A percentile compares a stretch with the other conserved stretches of the same genome.
Evolutionary conservation across 2,113 vertebrate genomes (phyloP).

Genomic region (Caretta caretta): DNA sequence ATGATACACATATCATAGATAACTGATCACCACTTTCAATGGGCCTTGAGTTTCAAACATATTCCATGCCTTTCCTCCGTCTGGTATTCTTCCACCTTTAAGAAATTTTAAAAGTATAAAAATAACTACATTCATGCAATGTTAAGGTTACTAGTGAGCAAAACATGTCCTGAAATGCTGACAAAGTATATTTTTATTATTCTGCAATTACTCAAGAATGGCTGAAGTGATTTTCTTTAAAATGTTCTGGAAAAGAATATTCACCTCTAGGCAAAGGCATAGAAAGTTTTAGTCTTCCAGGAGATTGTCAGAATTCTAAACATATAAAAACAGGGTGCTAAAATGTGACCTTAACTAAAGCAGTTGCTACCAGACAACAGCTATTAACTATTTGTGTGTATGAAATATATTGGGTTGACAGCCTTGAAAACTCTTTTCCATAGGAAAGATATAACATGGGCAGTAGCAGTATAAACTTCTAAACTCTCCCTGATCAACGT

Average conservation of each 20-base stretch:
- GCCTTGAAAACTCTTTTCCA: conserved; percentile 10
- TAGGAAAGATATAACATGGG: neutral
- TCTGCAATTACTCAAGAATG: neutral
- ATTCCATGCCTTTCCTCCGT: neutral
- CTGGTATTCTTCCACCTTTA: accelerated
- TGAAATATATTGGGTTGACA: neutral
- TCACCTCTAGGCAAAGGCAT: neutral
- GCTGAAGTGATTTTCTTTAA: neutral
- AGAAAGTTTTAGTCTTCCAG: neutral
- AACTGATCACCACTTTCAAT: neutral
- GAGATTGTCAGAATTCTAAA: neutral
- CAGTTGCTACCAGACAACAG: neutral
- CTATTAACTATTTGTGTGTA: neutral
- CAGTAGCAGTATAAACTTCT: neutral
- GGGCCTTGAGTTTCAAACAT: neutral
- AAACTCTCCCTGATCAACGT: neutral
- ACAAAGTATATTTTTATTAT: neutral
- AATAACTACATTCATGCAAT: neutral
- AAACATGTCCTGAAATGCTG: neutral
- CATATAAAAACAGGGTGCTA: neutral
- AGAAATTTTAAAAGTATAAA: neutral
- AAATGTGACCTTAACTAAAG: neutral
- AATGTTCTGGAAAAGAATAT: neutral
- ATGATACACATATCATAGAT: neutral
- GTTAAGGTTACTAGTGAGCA: neutral